Base-by-base conservation (phyloP, 1,140 invertebrate species). In the Medauroidea extradentata region DNA sequence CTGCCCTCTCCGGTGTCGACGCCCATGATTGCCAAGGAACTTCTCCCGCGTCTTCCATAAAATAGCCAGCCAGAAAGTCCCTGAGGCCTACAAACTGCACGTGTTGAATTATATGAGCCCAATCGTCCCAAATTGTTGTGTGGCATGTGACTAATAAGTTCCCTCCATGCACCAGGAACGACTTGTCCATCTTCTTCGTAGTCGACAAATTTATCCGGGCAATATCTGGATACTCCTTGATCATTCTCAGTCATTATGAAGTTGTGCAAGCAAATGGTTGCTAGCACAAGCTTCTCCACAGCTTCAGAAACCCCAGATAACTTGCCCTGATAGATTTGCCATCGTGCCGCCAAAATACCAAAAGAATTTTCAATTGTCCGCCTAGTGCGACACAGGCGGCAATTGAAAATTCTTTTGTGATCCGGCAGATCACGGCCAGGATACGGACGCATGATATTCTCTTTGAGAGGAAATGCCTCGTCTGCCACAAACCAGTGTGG, bases 401-500 rank as follows among this genome's bases (percentile, higher is more conserved):
- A 79, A 61, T 80, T 79, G 59, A 75, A 79, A 56, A 76, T 70
- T 64, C 65, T 67, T 63, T 78, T 68, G 44, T 69, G 51, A 23
- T 69, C 41, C 43, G 62, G 53, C 39, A 74, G 53, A 25, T 65
- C 16, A 43, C 62, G 62, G 16, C 67, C 61, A 71, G 72, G 70
- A n/a, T n/a, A n/a, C n/a, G n/a, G n/a, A n/a, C n/a, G n/a, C n/a
- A n/a, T n/a, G n/a, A n/a, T n/a, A n/a, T 72, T 71, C 43, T 46
- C 21, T 29, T 59, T 65, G 25, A 78, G 65, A 44, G 72, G 65
- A 66, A 79, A 81, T 38, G 74, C 76, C 52, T 72, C 73, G 69
- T 80, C 77, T 27, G 8, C 55, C 19, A 75, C 60, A 29, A 78
- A 46, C 21, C 67, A 52, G 42, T 65, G 63, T 19, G 64, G 56